Percentiles rank a stretch among this genome's conserved stretches.
These are phyloP conservation scores for Scleropages formosus DNA, from an alignment of 2,797 vertebrate genomes.

Conservation along the genomic window DNA sequence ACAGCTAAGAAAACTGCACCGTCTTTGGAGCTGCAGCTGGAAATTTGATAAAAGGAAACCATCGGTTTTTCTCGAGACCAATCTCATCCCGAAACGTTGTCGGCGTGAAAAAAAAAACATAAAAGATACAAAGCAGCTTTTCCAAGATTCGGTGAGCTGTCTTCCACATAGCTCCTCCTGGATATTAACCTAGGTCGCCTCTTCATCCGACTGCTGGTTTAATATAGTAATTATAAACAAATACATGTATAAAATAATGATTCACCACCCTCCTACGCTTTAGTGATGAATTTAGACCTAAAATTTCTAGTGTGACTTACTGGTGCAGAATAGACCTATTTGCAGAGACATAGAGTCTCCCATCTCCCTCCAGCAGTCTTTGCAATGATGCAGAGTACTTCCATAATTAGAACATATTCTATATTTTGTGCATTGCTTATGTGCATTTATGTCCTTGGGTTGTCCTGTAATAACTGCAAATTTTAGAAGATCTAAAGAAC, in stretches of 20 bases:
- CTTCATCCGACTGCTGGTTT: background rate
- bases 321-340: background rate
- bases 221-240: constrained; percentile 5
- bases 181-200: background rate
- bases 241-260: constrained; percentile 7
- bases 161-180: background rate
- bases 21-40: too few species aligned
- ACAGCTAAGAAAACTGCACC: too few species aligned
- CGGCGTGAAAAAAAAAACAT: too few species aligned
- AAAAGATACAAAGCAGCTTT: too few species aligned
- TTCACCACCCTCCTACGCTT: constrained; percentile 4
- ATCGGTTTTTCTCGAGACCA: too few species aligned
- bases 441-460: too few species aligned
- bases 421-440: background rate
- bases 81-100: too few species aligned
- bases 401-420: background rate
- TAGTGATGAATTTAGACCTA: background rate
- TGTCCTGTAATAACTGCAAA: too few species aligned
- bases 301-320: background rate
- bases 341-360: background rate
- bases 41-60: too few species aligned
- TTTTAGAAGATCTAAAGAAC: too few species aligned
- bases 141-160: too few species aligned
- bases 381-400: background rate
- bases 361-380: background rate